Conservation (phyloP, 2,888 invertebrate species). For the Drosophila monieri region DNA sequence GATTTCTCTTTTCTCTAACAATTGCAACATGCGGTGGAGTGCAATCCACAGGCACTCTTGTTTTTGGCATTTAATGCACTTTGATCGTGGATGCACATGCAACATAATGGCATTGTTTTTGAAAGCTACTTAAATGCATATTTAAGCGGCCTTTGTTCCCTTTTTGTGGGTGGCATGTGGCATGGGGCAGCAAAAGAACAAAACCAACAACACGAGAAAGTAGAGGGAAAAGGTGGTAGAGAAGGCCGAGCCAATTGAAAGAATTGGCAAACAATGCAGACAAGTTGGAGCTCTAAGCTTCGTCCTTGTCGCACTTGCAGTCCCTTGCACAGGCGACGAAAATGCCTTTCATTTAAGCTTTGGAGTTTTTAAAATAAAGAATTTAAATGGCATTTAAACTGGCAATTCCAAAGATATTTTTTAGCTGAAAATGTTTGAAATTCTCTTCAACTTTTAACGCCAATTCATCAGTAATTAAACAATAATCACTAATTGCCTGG, state of each 20-base stretch:
- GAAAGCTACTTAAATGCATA: constrained; percentile 22
- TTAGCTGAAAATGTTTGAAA: no score
- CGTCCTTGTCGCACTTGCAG: constrained; percentile 26
- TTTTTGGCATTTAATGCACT: constrained; percentile 36
- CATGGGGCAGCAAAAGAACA: not conserved
- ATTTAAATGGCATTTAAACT: no score
- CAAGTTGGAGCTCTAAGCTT: constrained; percentile 18
- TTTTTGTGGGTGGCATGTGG: constrained; percentile 19
- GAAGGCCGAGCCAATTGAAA: constrained; percentile 59
- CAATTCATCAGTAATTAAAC: not conserved
- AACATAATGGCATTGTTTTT: constrained; percentile 16
- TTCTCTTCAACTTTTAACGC: not conserved
- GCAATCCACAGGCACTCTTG: constrained; percentile 35
- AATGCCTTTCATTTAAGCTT: not conserved
- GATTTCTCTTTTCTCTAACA: constrained; percentile 23
- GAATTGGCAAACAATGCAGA: constrained; percentile 26
- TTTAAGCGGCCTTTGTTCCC: constrained; percentile 33
- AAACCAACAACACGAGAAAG: not conserved
- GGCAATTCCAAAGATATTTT: no score
- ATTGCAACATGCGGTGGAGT: constrained; percentile 67
- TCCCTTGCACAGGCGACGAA: constrained; percentile 23
- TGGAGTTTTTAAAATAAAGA: no score
- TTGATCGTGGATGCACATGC: constrained; percentile 13
- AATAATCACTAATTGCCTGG: not conserved
- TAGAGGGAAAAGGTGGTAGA: not conserved